These are phyloP conservation scores for Drosophila borborema DNA, from an alignment of 2,888 invertebrate species.

Conservation along the genomic window DNA sequence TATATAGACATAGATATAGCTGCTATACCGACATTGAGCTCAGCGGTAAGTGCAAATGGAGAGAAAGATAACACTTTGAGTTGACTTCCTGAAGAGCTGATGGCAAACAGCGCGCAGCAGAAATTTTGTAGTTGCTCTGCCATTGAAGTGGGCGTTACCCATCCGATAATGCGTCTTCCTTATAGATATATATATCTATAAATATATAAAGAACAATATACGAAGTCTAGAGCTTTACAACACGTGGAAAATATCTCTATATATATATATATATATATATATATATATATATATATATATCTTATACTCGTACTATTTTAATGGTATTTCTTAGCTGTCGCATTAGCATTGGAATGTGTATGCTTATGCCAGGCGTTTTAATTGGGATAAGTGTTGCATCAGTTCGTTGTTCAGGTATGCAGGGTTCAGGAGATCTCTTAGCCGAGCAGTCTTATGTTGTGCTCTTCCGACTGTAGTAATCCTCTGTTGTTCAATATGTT, in stretches of 20 bases:
- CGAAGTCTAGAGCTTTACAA: background rate
- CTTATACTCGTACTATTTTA: background rate
- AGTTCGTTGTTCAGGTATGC: no score
- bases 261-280: background rate
- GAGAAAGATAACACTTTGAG: slow-evolving; percentile 41
- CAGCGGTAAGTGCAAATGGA: slow-evolving; percentile 37
- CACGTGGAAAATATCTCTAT: background rate
- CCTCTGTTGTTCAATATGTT: no score
- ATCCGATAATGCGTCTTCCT: slow-evolving; percentile 11
- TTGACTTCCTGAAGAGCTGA: slow-evolving; percentile 26
- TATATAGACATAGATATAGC: slow-evolving; percentile 10
- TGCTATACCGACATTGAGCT: slow-evolving; percentile 16
- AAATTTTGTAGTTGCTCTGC: slow-evolving; percentile 7
- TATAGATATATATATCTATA: background rate
- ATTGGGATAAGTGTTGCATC: background rate
- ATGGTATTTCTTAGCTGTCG: background rate
- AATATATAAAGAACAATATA: background rate
- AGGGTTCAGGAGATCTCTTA: no score
- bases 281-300: background rate
- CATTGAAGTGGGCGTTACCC: slow-evolving; percentile 38
- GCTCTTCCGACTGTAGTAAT: no score
- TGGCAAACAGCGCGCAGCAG: slow-evolving; percentile 32
- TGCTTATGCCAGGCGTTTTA: background rate
- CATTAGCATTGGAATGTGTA: background rate
- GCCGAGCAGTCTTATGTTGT: no score